Conservation (phyloP, 1,140 invertebrate genomes). For the Eufriesea mexicana region DNA sequence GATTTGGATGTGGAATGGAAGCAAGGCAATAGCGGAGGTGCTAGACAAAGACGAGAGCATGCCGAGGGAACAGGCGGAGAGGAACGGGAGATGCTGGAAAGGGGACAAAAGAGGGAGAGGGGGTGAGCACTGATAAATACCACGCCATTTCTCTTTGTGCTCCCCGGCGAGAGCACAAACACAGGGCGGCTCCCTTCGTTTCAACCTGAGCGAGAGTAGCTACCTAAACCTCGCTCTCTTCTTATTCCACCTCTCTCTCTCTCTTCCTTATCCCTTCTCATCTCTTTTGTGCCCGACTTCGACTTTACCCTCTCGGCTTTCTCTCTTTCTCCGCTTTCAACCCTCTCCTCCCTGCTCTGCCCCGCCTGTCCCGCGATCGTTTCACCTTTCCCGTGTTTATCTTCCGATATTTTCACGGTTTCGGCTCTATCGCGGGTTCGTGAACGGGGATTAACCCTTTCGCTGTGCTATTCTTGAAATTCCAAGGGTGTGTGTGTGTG, state of each 20-base stretch:
- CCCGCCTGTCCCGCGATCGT: constrained; percentile 1
- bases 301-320: constrained; percentile 53
- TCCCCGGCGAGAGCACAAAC: constrained; percentile 81
- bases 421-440: constrained; percentile 5
- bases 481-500: no score
- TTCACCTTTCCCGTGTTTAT: constrained; percentile 46
- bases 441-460: constrained; percentile 21
- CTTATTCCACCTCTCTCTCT: constrained; percentile 56
- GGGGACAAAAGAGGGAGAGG: constrained; percentile 67
- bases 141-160: constrained; percentile 73
- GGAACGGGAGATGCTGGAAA: constrained; percentile 57
- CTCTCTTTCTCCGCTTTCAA: constrained; percentile 60
- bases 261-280: constrained; percentile 67
- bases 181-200: constrained; percentile 74
- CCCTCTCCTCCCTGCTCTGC: constrained; percentile 61
- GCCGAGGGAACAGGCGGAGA: constrained; percentile 10
- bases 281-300: constrained; percentile 71
- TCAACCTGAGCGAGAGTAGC: constrained; percentile 68
- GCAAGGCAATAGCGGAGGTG: constrained; percentile 62
- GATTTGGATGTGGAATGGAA: constrained; percentile 70
- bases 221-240: constrained; percentile 72
- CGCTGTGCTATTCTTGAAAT: no score
- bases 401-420: constrained; percentile 38
- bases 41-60: constrained; percentile 50
- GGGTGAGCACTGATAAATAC: constrained; percentile 81